phyloP scores from a whole-genome alignment of 1,140 invertebrate genomes.

The Cecropterus lyciades region DNA sequence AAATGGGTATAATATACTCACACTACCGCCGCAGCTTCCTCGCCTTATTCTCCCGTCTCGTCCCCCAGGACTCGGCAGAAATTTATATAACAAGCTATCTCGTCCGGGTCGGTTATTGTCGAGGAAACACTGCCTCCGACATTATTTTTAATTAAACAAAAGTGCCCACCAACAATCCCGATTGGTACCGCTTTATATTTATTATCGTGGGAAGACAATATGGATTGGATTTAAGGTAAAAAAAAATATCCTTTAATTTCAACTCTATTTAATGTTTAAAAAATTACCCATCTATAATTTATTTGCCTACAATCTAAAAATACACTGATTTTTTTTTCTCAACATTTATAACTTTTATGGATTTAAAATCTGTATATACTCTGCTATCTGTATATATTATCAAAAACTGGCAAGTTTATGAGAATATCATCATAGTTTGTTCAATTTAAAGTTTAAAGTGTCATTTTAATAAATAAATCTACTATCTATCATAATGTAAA shows the following conservation, averaged over 20 bases:
- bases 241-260: too few relatives aligned
- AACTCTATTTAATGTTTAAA: too few relatives aligned
- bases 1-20: constrained; percentile 84
- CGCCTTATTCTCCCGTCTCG: constrained; percentile 71
- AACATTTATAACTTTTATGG: too few relatives aligned
- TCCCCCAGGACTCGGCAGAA: constrained; percentile 78
- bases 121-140: constrained; percentile 76
- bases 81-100: constrained; percentile 84
- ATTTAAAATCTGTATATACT: too few relatives aligned
- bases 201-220: constrained; percentile 30
- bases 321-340: too few relatives aligned
- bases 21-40: constrained; percentile 75
- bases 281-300: too few relatives aligned
- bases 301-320: too few relatives aligned
- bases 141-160: constrained; percentile 83
- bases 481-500: background rate
- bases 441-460: too few relatives aligned
- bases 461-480: too few relatives aligned
- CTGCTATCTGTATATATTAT: too few relatives aligned
- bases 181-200: constrained; percentile 29
- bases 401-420: too few relatives aligned
- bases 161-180: constrained; percentile 59
- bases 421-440: too few relatives aligned
- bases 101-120: constrained; percentile 77
- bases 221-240: background rate